Base-by-base conservation (phyloP, 2,113 vertebrate species). In the Cephalopholis sonnerati region DNA sequence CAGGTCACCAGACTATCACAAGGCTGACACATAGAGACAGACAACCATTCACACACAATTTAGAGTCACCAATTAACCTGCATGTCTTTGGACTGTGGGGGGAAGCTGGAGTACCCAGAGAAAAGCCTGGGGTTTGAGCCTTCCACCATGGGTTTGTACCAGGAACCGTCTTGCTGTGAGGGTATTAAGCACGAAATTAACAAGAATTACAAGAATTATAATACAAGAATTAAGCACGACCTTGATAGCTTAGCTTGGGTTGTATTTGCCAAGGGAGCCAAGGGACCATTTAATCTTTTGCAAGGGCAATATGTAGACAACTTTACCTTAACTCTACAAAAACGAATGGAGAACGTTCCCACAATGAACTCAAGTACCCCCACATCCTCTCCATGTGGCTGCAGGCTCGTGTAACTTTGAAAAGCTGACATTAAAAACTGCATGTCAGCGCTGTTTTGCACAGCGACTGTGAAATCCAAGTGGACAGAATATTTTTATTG, bases 401-500 rank as follows among this genome's bases (percentile, higher is more conserved):
- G 13, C 5, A 67, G 55, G 29, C 62, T 74, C 39, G 50, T n/a
- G 51, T 65, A 29, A 46, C 48, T 25, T 50, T 63, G 22, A 74
- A 69, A 86, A 62, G 39, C 53, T 72, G 70, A 76, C 63, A 58
- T 63, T 66, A 75, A 32, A 81, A 59, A 25, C 69, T 66, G 64
- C 27, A 2, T 48, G 25, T 69, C 66, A 72, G 27, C 36, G 50
- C 15, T 25, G 55, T 72, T 76, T 86, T 54, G 41, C 44, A 16
- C 29, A 20, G 32, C 15, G 29, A 22, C 48, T 63, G 71, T 70
- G 57, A 68, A 80, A 89, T 83, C 6, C 44, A 53, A 72, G 58
- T 54, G 32, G 53, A 64, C 54, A 70, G 39, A 22, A 51, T 81
- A 41, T 83, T 82, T 82, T 79, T 9, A 64, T 72, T 87, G 70